Base-by-base conservation (phyloP, 2,888 invertebrate genomes). In the Bembecia ichneumoniformis region DNA sequence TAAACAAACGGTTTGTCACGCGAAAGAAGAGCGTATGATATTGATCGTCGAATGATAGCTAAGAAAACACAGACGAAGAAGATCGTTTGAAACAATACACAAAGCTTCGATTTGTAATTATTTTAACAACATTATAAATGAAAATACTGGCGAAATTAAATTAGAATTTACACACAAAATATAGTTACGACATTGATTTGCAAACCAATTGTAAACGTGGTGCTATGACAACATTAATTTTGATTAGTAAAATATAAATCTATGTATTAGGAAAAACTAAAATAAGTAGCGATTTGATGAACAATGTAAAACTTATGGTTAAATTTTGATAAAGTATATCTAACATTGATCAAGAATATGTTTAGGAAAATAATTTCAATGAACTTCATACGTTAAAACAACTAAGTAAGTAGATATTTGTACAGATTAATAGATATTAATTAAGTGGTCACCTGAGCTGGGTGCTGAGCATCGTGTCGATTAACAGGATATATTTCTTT, bases 401-500 rank as follows among this genome's bases (percentile, higher is more conserved):
- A 28, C 28, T 28, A 28, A 28, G 28, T 28, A 28, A 28, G 28
- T 28, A 28, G 28, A 28, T 28, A 9, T 28, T 28, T 28, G 28
- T 9, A 28, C 20, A 28, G 1, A 28, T 7, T 28, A 28, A 28
- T 28, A 28, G 28, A 28, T 28, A 28, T 9, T 28, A 28, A 60
- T 62, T 65, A 65, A 73, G 69, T 71, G 71, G 78, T 88, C 79
- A 91, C 90, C 89, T 89, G 91, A 89, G 82, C 89, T 52, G 84
- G 71, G 57, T 87, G 87, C 47, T 73, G 89, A 59, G 89, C 89
- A 55, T 89, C 89, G 34, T 87, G 60, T 72, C 77, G 88, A 66
- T 58, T 74, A 11, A 89, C 89, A 17, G 91, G 91, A 68, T 93
- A 95, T 64, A 96, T 94, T 73, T 96, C 95, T 68, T 96, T 96